Conservation (phyloP, 35 echinoderm and acorn worm genomes). For the Diadema setosum region DNA sequence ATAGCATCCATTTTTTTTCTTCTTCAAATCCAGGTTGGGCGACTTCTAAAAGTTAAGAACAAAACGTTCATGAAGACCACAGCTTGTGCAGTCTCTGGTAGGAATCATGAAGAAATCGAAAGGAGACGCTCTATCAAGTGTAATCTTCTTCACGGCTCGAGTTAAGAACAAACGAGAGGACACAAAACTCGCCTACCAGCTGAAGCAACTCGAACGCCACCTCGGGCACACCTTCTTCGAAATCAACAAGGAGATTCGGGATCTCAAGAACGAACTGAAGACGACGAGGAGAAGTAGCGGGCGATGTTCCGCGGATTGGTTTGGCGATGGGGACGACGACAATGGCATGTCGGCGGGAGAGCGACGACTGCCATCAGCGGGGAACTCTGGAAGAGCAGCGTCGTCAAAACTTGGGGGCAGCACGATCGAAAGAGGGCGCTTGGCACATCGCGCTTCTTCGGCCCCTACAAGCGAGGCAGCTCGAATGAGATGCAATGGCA, state of each 20-base stretch:
- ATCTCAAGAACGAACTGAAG: conserved; percentile 5
- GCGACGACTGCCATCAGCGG: neutral
- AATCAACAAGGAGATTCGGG: conserved; percentile 28
- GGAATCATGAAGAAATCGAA: neutral
- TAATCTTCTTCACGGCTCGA: conserved; percentile 19
- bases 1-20: too few species aligned
- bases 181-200: neutral
- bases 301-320: conserved; percentile 13
- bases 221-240: conserved; percentile 13
- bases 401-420: neutral
- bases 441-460: neutral
- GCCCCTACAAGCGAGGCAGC: neutral
- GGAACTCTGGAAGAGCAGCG: neutral
- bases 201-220: neutral
- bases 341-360: neutral
- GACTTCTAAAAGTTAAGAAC: too few species aligned
- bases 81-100: too few species aligned
- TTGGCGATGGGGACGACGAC: neutral
- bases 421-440: neutral
- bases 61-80: too few species aligned
- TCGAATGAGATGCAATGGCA: neutral
- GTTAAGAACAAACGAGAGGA: conserved; percentile 44
- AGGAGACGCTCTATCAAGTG: neutral
- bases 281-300: conserved; percentile 2
- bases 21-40: too few species aligned